Conservation (phyloP, 1,140 invertebrate genomes). For the Tetramorium parvispinum region DNA sequence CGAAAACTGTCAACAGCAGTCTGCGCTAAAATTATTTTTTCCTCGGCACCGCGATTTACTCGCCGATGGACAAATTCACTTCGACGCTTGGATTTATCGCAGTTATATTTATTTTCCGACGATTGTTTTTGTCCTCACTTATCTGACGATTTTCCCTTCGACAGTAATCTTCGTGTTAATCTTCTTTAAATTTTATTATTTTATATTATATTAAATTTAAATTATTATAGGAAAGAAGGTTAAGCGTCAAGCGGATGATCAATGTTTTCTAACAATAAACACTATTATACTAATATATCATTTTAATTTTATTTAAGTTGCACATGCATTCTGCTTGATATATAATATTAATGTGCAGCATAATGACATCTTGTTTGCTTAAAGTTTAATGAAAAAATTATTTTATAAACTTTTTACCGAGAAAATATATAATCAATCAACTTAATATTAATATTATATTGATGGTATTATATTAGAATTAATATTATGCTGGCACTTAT, state of each 20-base stretch:
- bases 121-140: not conserved
- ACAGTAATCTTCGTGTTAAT: not conserved
- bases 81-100: slow-evolving; percentile 30
- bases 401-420: slow-evolving; percentile 1
- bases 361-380: not conserved
- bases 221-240: not conserved
- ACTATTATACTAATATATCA: not conserved
- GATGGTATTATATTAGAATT: not conserved
- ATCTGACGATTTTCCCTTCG: not conserved
- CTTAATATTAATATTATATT: slow-evolving; percentile 6
- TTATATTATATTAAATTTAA: too few relatives aligned
- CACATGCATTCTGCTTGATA: not conserved
- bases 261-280: not conserved
- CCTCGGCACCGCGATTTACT: slow-evolving; percentile 50
- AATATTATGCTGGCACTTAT: not conserved
- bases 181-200: not conserved
- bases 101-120: slow-evolving; percentile 41
- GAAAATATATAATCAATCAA: not conserved
- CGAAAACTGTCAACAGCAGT: slow-evolving; percentile 73
- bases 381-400: slow-evolving; percentile 20
- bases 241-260: not conserved
- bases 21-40: slow-evolving; percentile 69
- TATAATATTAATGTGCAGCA: not conserved
- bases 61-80: slow-evolving; percentile 60
- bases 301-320: not conserved